These are phyloP conservation scores for Distichodus sexfasciatus DNA, from an alignment of 2,797 vertebrate genomes.

Conservation along the genomic window DNA sequence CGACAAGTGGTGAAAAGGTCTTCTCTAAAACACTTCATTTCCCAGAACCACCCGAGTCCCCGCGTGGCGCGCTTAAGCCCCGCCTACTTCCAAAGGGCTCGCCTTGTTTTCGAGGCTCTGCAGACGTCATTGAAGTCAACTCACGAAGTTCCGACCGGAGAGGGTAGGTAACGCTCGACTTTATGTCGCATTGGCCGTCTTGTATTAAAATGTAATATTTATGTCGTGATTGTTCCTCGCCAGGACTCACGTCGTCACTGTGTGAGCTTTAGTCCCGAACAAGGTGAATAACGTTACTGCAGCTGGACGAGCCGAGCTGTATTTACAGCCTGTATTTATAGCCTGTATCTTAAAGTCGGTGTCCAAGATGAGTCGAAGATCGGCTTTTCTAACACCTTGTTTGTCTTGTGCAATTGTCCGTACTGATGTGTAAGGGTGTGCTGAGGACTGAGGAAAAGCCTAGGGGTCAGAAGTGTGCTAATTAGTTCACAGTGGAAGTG, in stretches of 20 bases:
- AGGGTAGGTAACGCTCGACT: neutral
- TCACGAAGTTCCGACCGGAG: neutral
- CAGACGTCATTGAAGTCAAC: neutral
- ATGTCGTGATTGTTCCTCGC: neutral
- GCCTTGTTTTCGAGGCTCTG: too few relatives aligned
- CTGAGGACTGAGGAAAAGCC: too few relatives aligned
- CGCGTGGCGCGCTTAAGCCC: neutral
- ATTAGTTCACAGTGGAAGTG: too few relatives aligned
- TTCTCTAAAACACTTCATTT: constrained; percentile 2
- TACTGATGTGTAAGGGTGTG: too few relatives aligned
- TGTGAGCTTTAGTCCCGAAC: too few relatives aligned
- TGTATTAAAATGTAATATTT: neutral
- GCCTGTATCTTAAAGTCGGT: too few relatives aligned
- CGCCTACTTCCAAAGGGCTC: neutral
- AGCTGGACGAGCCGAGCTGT: neutral
- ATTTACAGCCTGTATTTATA: neutral
- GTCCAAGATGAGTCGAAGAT: too few relatives aligned
- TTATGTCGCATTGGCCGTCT: neutral
- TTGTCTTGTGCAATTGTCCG: too few relatives aligned
- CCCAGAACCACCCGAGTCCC: neutral
- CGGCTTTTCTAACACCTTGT: too few relatives aligned
- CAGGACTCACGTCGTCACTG: neutral
- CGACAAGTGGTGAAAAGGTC: too few relatives aligned
- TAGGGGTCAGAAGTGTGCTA: too few relatives aligned
- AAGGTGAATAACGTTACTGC: too few relatives aligned